Conservation (phyloP, 2,888 invertebrate genomes). For the Eumerus sabulonum region DNA sequence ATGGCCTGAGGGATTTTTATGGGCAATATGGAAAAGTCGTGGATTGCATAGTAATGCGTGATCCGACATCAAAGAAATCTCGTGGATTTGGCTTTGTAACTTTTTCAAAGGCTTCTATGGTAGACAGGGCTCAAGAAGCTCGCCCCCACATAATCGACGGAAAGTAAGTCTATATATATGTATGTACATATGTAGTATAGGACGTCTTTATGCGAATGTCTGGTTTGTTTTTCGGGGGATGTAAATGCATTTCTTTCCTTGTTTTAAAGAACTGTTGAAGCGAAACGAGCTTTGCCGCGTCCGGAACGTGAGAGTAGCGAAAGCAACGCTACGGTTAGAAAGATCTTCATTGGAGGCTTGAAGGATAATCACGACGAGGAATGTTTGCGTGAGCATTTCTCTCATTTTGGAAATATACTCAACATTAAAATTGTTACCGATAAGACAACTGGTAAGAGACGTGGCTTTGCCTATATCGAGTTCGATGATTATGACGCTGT, state of each 20-base stretch:
- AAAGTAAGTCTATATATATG: conserved; percentile 80
- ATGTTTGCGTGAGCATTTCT: conserved; percentile 90
- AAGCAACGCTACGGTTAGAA: conserved; percentile 95
- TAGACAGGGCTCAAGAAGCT: conserved; percentile 94
- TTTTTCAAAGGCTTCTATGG: conserved; percentile 94
- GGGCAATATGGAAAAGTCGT: conserved; percentile 98
- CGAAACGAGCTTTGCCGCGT: conserved; percentile 96
- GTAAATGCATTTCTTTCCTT: background rate
- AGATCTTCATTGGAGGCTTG: conserved; percentile 95
- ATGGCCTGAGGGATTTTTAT: conserved; percentile 93
- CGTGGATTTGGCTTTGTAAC: conserved; percentile 99
- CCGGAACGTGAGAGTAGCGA: conserved; percentile 94
- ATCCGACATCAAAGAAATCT: conserved; percentile 94
- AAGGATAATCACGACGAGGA: conserved; percentile 96
- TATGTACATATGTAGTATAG: no score
- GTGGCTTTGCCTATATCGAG: conserved; percentile 97
- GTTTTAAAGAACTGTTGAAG: conserved; percentile 88
- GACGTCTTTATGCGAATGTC: no score
- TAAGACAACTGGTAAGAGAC: conserved; percentile 94
- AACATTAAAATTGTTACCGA: conserved; percentile 93
- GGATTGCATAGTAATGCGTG: conserved; percentile 98
- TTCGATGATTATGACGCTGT: conserved; percentile 99
- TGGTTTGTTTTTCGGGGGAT: no score
- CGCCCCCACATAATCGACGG: conserved; percentile 96
- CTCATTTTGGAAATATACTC: conserved; percentile 89